These are phyloP conservation scores for Mus caroli DNA, from an alignment of 2,797 vertebrate genomes.

Conservation along the genomic window DNA sequence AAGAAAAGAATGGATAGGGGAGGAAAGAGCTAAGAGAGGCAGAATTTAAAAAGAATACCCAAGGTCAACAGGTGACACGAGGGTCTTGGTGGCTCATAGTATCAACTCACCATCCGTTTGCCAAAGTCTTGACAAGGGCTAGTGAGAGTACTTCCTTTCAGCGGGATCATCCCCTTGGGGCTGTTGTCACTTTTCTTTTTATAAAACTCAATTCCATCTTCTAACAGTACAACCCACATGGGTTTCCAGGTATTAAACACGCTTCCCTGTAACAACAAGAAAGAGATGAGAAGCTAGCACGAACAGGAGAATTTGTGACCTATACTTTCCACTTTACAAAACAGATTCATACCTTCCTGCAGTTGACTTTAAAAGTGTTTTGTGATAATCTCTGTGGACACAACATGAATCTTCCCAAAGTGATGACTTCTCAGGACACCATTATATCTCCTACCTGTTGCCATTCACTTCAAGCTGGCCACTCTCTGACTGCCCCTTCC, in stretches of 20 bases:
- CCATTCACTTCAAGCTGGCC: not conserved
- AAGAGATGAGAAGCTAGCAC: not conserved
- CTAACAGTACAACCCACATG: slow-evolving; percentile 96
- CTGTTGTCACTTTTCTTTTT: slow-evolving; percentile 96
- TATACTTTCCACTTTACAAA: not conserved
- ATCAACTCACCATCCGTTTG: slow-evolving; percentile 94
- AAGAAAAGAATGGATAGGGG: not conserved
- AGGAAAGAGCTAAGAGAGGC: not conserved
- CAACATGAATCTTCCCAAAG: not conserved
- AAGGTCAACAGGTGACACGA: not conserved
- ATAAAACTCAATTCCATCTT: slow-evolving; percentile 97
- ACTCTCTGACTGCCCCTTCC: not conserved
- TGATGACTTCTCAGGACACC: not conserved
- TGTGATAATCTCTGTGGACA: not conserved
- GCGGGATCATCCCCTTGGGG: slow-evolving; percentile 97
- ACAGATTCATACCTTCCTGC: not conserved
- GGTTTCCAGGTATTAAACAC: slow-evolving; percentile 97
- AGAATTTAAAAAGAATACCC: not conserved
- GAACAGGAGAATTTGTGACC: not conserved
- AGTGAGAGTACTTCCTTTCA: slow-evolving; percentile 92
- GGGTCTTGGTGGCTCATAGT: not conserved
- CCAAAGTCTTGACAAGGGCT: slow-evolving; percentile 96
- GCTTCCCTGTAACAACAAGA: slow-evolving; percentile 90
- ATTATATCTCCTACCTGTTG: not conserved
- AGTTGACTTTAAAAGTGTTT: not conserved